phyloP scores from a whole-genome alignment of 2,888 invertebrate genomes.

The Eustalomyia histrio region DNA sequence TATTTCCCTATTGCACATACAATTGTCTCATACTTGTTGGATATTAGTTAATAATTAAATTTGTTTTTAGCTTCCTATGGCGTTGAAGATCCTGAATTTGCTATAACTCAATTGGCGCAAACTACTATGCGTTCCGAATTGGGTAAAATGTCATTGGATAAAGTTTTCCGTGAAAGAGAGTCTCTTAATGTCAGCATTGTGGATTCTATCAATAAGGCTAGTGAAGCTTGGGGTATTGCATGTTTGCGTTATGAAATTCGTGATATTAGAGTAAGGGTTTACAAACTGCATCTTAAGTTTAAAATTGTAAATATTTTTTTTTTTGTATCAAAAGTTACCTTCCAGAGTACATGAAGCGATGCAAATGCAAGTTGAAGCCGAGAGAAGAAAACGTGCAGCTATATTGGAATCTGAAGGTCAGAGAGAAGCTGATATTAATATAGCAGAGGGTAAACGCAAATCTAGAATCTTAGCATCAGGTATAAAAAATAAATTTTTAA shows the following conservation, averaged over 20 bases:
- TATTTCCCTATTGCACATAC: not conserved
- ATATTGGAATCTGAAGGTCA: slow-evolving; percentile 98
- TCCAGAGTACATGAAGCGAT: slow-evolving; percentile 97
- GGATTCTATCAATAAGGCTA: slow-evolving; percentile 97
- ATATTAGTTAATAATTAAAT: too few relatives aligned
- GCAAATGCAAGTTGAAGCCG: slow-evolving; percentile 99
- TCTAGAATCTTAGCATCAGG: slow-evolving; percentile 94
- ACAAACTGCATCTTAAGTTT: not conserved
- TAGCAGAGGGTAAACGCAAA: slow-evolving; percentile 96
- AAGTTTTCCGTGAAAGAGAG: slow-evolving; percentile 97
- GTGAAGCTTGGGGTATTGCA: slow-evolving; percentile 98
- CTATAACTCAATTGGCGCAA: slow-evolving; percentile 98
- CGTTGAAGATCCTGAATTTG: slow-evolving; percentile 99
- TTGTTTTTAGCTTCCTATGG: slow-evolving; percentile 90
- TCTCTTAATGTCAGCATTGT: slow-evolving; percentile 96
- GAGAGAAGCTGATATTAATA: slow-evolving; percentile 95
- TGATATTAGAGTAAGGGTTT: slow-evolving; percentile 79
- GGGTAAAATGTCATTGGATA: slow-evolving; percentile 97
- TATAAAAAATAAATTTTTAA: slow-evolving; percentile 73
- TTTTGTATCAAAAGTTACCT: slow-evolving; percentile 86
- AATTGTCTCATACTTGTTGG: too few relatives aligned
- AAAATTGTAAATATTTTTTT: slow-evolving; percentile 21
- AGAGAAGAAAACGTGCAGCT: slow-evolving; percentile 96
- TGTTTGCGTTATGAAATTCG: slow-evolving; percentile 97
- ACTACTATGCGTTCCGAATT: slow-evolving; percentile 99